Percentiles rank a stretch among this genome's conserved stretches.
These are phyloP conservation scores for Andricus curvator DNA, from an alignment of 2,888 invertebrate genomes.

Conservation along the genomic window DNA sequence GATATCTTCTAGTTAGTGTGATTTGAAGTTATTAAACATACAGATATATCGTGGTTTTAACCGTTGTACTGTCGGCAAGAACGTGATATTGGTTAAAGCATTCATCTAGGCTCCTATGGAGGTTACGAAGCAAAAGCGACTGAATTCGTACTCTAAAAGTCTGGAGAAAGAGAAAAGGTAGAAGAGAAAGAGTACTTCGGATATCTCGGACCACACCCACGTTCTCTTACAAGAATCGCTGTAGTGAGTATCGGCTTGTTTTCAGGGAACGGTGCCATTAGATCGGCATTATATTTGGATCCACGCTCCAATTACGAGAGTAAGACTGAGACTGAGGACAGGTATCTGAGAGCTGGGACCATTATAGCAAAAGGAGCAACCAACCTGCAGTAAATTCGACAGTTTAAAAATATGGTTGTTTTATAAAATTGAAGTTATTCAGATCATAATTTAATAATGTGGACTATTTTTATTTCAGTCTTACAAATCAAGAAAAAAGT, in stretches of 20 bases:
- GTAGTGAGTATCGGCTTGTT: conserved; percentile 13
- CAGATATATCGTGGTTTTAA: not conserved
- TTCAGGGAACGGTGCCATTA: conserved; percentile 21
- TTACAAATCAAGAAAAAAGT: not conserved
- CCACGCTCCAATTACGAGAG: conserved; percentile 45
- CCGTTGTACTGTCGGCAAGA: not conserved
- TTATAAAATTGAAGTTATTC: not conserved
- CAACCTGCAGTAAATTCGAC: not conserved
- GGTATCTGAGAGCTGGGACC: conserved; percentile 29
- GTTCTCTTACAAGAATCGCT: conserved; percentile 43
- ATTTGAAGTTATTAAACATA: not conserved
- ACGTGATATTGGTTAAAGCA: not conserved
- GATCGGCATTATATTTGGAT: conserved; percentile 47
- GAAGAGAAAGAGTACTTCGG: conserved; percentile 24
- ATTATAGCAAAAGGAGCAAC: conserved; percentile 7
- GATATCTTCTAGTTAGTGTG: not conserved
- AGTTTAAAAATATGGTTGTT: not conserved
- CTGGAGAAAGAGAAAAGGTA: conserved; percentile 13
- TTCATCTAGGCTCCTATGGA: conserved; percentile 60
- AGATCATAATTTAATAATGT: not conserved
- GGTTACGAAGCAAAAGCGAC: conserved; percentile 63
- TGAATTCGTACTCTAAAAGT: not conserved
- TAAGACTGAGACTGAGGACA: conserved; percentile 22
- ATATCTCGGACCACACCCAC: conserved; percentile 70
- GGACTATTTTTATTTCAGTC: not conserved